Conservation (phyloP, 2,113 vertebrate genomes). For the Plecturocebus donacophilus region DNA sequence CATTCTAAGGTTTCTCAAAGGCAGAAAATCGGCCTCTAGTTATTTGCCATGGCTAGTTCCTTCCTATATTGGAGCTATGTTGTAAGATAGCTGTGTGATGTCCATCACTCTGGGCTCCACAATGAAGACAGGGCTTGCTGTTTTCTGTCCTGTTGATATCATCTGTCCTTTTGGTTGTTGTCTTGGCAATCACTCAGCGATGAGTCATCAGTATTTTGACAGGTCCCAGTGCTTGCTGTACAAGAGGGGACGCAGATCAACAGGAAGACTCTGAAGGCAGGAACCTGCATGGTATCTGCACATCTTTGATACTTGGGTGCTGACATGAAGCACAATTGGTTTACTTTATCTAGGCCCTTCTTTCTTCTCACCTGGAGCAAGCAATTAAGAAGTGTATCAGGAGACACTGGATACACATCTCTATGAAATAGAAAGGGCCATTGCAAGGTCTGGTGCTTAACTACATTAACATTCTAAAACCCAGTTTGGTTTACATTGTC, state of each 20-base stretch:
- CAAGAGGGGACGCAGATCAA: neutral
- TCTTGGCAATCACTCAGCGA: neutral
- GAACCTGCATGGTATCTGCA: neutral
- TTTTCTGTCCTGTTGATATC: neutral
- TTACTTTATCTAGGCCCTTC: neutral
- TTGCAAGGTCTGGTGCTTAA: constrained; percentile 16
- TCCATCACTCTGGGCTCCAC: neutral
- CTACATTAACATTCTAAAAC: neutral
- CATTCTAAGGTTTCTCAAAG: neutral
- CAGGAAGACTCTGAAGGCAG: neutral
- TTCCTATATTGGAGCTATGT: neutral
- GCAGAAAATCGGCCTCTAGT: neutral
- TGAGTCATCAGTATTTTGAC: neutral
- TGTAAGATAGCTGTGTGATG: neutral
- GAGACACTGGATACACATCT: neutral
- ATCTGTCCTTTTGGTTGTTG: neutral
- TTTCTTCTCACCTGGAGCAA: neutral
- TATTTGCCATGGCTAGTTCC: neutral
- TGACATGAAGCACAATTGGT: neutral
- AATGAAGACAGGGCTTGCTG: neutral
- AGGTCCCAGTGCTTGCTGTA: neutral
- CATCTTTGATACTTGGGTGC: neutral
- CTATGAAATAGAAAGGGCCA: neutral
- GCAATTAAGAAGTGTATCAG: neutral
- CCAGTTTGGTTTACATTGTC: neutral